Base-by-base conservation (phyloP, 2,888 invertebrate species). In the Cantharis nigra region DNA sequence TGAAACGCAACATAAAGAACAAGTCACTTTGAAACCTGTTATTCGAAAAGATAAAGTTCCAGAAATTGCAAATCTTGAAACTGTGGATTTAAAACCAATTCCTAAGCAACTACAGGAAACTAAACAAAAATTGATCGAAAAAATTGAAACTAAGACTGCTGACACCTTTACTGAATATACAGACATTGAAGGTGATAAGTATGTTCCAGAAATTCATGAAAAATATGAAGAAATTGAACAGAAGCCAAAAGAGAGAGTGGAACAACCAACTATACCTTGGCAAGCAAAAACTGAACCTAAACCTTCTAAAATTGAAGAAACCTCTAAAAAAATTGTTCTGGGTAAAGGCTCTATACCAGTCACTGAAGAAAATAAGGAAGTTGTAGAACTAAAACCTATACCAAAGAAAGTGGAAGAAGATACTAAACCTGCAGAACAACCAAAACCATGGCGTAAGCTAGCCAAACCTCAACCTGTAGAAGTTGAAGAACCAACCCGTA, bases 341-440 rank as follows among this genome's bases (percentile, higher is more conserved):
- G 89, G 86, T 28, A 86, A 89, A 83, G 87, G 87, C 75, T 85
- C 87, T 83, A 81, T 89, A 67, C 87, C 88, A 13, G 77, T 85
- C 72, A 83, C 86, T 62, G 84, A 86, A 72, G 85, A 87, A 73
- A 78, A 78, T 30, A 81, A 81, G 75, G 88, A 88, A 81, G 83
- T 87, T 77, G 84, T 86, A 69, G 84, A 83, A 75, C 84, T 87
- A 18, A 88, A 87, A 84, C 87, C 89, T 14, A 82, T 88, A 33
- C 83, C 80, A 18, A 83, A 81, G 70, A 73, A 79, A 69, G 84
- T 85, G 33, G 85, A 84, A 79, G 82, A 81, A 62, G 83, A 86
- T 77, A 23, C 84, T 81, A 83, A 88, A 78, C 75, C 80, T 77
- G 83, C 85, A 75, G 84, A 87, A 81, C 13, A 69, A 10, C 16